Evolutionary conservation across 2,888 invertebrate species (phyloP).

Genomic region (Adelphocoris suturalis): DNA sequence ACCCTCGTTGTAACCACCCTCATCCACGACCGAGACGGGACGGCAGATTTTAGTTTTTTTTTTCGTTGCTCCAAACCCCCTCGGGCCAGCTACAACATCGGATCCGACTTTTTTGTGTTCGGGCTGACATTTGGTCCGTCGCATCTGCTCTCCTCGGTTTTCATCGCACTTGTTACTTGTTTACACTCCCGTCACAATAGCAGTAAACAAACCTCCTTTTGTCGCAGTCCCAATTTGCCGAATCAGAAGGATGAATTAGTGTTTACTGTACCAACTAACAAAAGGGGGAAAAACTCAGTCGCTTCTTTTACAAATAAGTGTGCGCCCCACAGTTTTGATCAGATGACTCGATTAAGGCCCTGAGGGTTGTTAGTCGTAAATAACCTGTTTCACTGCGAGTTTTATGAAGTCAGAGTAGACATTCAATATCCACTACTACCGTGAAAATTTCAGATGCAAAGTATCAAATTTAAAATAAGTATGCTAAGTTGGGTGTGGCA

Average conservation of each 20-base stretch:
- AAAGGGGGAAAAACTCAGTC: too few relatives aligned
- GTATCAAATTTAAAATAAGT: too few relatives aligned
- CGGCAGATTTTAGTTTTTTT: not conserved
- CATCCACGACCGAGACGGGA: not conserved
- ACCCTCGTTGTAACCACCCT: not conserved
- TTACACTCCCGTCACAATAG: slow-evolving; percentile 20
- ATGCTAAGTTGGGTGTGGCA: too few relatives aligned
- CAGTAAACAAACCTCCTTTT: slow-evolving; percentile 3
- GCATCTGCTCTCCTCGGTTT: slow-evolving; percentile 1
- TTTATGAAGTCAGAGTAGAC: too few relatives aligned
- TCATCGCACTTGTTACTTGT: slow-evolving; percentile 23
- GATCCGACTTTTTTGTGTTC: slow-evolving; percentile 8
- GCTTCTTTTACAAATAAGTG: too few relatives aligned
- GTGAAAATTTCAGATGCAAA: too few relatives aligned
- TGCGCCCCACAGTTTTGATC: too few relatives aligned
- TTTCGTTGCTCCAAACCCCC: not conserved
- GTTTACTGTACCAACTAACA: not conserved
- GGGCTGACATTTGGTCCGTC: not conserved
- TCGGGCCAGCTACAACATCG: slow-evolving; percentile 10
- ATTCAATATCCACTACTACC: too few relatives aligned
- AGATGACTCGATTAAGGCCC: too few relatives aligned
- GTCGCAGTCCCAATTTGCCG: not conserved
- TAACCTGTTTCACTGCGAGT: too few relatives aligned
- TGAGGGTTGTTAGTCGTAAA: too few relatives aligned
- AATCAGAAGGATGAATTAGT: slow-evolving; percentile 8